A percentile compares a stretch with the other conserved stretches of the same genome.
Evolutionary conservation across 2,888 invertebrate species (phyloP).

Genomic region (Eustalomyia histrio): DNA sequence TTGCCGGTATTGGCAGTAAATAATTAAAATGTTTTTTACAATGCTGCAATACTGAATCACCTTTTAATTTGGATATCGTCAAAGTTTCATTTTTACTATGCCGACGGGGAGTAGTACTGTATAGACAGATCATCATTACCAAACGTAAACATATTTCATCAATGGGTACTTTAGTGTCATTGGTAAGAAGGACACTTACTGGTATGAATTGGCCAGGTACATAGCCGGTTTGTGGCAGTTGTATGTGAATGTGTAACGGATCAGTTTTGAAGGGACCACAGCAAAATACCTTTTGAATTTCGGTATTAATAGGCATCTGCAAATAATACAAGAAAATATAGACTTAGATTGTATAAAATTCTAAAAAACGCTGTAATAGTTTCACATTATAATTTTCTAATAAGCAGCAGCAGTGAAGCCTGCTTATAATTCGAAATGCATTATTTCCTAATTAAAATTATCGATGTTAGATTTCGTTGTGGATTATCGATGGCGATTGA

Average conservation of each 20-base stretch:
- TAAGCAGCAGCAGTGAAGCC: no score
- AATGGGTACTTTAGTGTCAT: constrained; percentile 81
- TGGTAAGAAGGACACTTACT: constrained; percentile 80
- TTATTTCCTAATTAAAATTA: no score
- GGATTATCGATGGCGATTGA: no score
- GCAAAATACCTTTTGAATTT: constrained; percentile 71
- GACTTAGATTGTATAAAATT: no score
- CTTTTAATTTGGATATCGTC: constrained; percentile 70
- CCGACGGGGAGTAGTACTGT: constrained; percentile 67
- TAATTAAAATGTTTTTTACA: constrained; percentile 71
- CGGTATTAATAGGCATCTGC: constrained; percentile 71
- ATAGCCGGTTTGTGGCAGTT: constrained; percentile 74
- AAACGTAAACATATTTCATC: constrained; percentile 70
- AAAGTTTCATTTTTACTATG: constrained; percentile 69
- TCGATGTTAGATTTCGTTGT: no score
- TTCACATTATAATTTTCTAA: no score
- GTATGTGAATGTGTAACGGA: constrained; percentile 71
- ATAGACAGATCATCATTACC: constrained; percentile 72
- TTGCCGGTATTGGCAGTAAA: constrained; percentile 73
- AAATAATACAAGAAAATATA: constrained; percentile 14
- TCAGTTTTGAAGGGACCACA: constrained; percentile 74
- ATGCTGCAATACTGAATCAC: constrained; percentile 68
- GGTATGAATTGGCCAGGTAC: constrained; percentile 76
- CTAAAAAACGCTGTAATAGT: no score
- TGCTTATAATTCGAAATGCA: no score